These are phyloP conservation scores for Andrena dorsata DNA, from an alignment of 2,888 invertebrate genomes.

Conservation along the genomic window DNA sequence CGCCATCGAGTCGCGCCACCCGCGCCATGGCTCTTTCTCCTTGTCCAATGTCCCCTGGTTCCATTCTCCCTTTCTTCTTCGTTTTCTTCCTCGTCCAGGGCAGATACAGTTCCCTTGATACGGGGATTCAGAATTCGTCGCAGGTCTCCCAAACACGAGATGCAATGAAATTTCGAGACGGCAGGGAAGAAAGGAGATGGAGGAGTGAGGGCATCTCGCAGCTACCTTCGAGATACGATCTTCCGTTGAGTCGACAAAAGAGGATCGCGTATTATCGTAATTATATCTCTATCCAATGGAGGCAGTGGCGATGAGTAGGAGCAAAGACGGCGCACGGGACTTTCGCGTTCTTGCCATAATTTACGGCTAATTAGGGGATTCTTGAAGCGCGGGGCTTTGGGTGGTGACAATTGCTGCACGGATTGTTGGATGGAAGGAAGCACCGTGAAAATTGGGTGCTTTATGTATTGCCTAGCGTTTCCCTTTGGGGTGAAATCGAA, in stretches of 20 bases:
- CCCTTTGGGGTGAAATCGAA: neutral
- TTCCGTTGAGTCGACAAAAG: constrained; percentile 32
- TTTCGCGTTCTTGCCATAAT: constrained; percentile 20
- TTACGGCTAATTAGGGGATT: constrained; percentile 26
- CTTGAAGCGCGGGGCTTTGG: neutral
- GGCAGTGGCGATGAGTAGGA: constrained; percentile 2
- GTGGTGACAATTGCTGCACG: neutral
- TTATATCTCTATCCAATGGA: constrained; percentile 43
- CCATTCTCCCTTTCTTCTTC: neutral
- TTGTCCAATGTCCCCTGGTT: neutral
- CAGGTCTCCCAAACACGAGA: neutral
- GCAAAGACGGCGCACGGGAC: constrained; percentile 4
- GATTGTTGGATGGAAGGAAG: neutral
- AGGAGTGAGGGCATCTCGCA: neutral
- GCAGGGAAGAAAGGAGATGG: neutral
- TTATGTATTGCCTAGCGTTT: neutral
- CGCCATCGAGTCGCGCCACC: constrained; percentile 2
- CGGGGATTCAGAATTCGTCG: constrained; percentile 19
- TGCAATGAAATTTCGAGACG: constrained; percentile 27
- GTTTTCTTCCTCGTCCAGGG: neutral
- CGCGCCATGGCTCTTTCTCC: neutral
- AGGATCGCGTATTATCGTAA: constrained; percentile 35
- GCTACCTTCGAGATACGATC: constrained; percentile 18
- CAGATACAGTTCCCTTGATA: neutral
- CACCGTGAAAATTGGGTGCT: neutral